Evolutionary conservation across 2,888 invertebrate species (phyloP).

Genomic region (Isoperla grammatica): DNA sequence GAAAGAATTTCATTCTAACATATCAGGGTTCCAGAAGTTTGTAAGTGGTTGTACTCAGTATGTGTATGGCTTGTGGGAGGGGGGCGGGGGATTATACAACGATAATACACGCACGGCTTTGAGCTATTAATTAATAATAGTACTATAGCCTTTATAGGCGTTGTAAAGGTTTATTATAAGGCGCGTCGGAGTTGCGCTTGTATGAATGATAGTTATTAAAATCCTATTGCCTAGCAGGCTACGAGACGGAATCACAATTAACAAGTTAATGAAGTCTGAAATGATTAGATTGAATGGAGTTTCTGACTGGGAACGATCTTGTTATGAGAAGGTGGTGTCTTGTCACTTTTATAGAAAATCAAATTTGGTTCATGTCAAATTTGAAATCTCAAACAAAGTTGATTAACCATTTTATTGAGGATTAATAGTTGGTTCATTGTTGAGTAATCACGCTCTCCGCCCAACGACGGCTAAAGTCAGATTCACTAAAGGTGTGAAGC

Average conservation of each 20-base stretch:
- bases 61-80: no score
- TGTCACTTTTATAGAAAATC: background rate
- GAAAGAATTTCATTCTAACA: no score
- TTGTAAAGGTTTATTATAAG: constrained; percentile 18
- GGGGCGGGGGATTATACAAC: background rate
- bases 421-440: constrained; percentile 7
- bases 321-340: background rate
- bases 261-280: constrained; percentile 11
- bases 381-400: constrained; percentile 5
- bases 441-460: no score
- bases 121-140: constrained; percentile 21
- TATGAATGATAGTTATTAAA: constrained; percentile 14
- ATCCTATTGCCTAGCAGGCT: no score
- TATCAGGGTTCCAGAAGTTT: background rate
- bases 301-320: background rate
- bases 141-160: constrained; percentile 10
- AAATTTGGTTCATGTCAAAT: constrained; percentile 10
- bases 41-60: background rate
- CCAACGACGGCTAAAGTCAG: no score
- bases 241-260: background rate
- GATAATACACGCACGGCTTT: constrained; percentile 7
- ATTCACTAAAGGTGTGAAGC: no score
- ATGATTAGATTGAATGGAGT: constrained; percentile 5
- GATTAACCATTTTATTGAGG: constrained; percentile 15
- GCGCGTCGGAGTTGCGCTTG: background rate